phyloP scores from a whole-genome alignment of 2,113 vertebrate genomes.

The Probosciger aterrimus region DNA sequence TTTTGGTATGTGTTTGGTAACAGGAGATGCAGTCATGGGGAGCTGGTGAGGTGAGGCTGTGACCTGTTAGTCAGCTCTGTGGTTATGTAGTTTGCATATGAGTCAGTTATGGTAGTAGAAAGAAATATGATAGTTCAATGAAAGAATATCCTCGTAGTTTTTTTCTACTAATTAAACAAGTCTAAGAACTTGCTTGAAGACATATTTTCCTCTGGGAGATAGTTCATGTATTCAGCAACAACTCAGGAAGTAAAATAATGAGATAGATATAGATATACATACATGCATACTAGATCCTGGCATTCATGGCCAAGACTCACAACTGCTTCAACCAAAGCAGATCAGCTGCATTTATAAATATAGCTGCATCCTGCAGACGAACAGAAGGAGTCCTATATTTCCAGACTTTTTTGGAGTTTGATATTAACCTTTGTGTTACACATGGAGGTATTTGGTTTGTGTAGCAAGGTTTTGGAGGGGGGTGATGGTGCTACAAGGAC shows the following conservation, averaged over 20 bases:
- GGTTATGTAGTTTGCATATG: background rate
- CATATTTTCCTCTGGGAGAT: background rate
- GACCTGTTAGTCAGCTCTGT: background rate
- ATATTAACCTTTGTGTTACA: background rate
- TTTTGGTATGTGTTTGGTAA: background rate
- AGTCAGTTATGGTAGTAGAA: background rate
- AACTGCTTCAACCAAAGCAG: background rate
- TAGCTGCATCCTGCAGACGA: background rate
- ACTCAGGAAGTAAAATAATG: background rate
- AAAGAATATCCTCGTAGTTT: background rate
- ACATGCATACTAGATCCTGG: too few relatives aligned
- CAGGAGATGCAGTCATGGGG: background rate
- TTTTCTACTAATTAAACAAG: background rate
- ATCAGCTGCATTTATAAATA: background rate
- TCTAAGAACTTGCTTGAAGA: background rate
- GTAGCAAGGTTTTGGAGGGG: background rate
- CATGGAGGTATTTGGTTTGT: background rate
- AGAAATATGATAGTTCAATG: background rate
- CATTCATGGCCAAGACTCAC: background rate
- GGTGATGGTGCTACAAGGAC: background rate
- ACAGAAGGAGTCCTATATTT: background rate
- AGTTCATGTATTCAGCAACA: background rate
- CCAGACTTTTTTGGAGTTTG: background rate
- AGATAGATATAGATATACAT: rapidly evolving
- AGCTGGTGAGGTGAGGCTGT: background rate